Evolutionary conservation across 37 sponge, comb jelly and placozoan species (phyloP).

Genomic region (Ephydatia muelleri): DNA sequence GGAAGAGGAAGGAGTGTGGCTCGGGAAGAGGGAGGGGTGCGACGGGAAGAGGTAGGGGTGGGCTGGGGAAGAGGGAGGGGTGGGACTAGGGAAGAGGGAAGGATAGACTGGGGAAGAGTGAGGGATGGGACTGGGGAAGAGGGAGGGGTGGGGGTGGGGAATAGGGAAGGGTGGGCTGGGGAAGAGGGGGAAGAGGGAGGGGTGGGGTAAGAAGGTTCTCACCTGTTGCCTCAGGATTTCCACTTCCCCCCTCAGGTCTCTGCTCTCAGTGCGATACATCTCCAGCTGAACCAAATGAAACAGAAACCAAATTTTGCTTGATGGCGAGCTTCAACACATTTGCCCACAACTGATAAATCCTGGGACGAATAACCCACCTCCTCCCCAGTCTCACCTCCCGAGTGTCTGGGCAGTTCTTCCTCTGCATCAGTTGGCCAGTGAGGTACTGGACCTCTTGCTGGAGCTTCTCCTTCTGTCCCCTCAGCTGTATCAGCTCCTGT

Average conservation of each 20-base stretch:
- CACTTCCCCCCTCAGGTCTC: background rate
- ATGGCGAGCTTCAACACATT: no score
- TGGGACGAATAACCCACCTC: no score
- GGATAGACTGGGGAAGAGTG: no score
- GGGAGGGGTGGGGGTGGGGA: background rate
- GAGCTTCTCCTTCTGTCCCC: no score
- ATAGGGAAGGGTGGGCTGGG: background rate
- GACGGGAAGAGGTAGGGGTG: no score
- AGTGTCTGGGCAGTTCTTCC: background rate
- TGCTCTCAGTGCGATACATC: background rate
- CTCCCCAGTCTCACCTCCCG: background rate
- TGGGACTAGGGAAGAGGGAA: no score
- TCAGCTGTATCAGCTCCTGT: no score
- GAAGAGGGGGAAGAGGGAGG: background rate
- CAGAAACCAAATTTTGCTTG: background rate
- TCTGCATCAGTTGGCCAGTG: background rate
- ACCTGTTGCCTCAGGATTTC: slow-evolving; percentile 25
- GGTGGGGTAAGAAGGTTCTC: background rate
- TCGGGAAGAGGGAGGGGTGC: no score
- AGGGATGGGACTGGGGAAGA: background rate
- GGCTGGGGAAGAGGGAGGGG: no score
- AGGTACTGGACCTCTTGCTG: no score
- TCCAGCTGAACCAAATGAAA: background rate
- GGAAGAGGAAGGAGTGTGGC: no score
- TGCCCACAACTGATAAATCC: background rate